Evolutionary conservation across 2,888 invertebrate species (phyloP).

Genomic region (Carabus problematicus): DNA sequence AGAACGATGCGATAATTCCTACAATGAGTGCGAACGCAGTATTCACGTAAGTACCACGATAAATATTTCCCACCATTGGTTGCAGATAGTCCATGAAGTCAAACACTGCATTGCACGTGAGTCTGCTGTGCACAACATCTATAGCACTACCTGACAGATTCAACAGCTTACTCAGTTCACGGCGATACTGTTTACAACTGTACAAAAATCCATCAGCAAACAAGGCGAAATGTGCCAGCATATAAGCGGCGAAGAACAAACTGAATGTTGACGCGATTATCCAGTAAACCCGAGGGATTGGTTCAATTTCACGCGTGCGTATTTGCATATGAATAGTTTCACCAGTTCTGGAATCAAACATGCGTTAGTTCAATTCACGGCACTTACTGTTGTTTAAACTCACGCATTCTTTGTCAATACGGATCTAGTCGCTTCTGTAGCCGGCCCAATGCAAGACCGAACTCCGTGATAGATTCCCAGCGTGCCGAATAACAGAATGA

Average conservation of each 20-base stretch:
- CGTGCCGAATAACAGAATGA: conserved; percentile 68
- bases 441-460: conserved; percentile 62
- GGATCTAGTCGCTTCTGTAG: conserved; percentile 53
- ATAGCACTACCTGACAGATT: conserved; percentile 66
- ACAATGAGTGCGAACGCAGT: conserved; percentile 73
- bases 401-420: conserved; percentile 56
- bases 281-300: conserved; percentile 72
- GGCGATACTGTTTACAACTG: conserved; percentile 79
- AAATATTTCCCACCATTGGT: conserved; percentile 68
- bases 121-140: conserved; percentile 68
- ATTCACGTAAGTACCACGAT: conserved; percentile 73
- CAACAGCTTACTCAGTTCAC: conserved; percentile 68
- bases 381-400: conserved; percentile 44
- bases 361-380: not conserved
- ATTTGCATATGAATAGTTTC: conserved; percentile 72
- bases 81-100: conserved; percentile 88
- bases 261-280: conserved; percentile 70
- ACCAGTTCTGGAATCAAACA: conserved; percentile 65
- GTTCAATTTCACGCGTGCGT: conserved; percentile 64
- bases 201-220: conserved; percentile 75
- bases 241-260: conserved; percentile 69
- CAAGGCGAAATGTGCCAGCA: conserved; percentile 72
- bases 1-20: conserved; percentile 67
- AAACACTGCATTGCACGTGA: conserved; percentile 76
- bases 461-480: conserved; percentile 74